Conservation (phyloP, 2,113 vertebrate genomes). For the Hyperopisus bebe region DNA sequence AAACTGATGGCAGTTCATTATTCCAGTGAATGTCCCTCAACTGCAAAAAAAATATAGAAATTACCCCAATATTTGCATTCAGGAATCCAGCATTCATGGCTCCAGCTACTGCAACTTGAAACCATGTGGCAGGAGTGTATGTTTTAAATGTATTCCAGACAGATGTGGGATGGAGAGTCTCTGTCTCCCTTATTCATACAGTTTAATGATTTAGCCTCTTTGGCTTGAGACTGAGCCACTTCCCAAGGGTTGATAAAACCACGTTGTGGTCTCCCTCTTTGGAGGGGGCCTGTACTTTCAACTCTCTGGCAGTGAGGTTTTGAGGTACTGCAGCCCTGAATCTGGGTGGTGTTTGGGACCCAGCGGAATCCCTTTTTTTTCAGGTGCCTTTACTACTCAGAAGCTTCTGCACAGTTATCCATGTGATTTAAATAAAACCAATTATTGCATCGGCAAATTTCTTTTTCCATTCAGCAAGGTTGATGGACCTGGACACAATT, state of each 20-base stretch:
- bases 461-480: neutral
- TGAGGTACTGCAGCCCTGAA: neutral
- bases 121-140: neutral
- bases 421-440: neutral
- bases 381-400: neutral
- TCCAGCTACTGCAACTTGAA: neutral
- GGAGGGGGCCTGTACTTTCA: neutral
- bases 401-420: neutral
- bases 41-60: neutral
- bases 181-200: neutral
- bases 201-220: neutral
- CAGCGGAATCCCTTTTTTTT: neutral
- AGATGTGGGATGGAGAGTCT: neutral
- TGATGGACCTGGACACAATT: neutral
- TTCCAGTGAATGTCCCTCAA: neutral
- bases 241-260: neutral
- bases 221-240: neutral
- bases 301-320: neutral
- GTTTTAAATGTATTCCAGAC: slow-evolving; percentile 12
- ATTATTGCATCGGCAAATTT: neutral
- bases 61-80: neutral
- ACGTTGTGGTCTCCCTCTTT: neutral
- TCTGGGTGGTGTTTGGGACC: neutral
- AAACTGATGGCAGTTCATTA: neutral
- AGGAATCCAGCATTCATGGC: neutral